Conservation (phyloP, 2,888 invertebrate species). For the Andricus quercusramuli region DNA sequence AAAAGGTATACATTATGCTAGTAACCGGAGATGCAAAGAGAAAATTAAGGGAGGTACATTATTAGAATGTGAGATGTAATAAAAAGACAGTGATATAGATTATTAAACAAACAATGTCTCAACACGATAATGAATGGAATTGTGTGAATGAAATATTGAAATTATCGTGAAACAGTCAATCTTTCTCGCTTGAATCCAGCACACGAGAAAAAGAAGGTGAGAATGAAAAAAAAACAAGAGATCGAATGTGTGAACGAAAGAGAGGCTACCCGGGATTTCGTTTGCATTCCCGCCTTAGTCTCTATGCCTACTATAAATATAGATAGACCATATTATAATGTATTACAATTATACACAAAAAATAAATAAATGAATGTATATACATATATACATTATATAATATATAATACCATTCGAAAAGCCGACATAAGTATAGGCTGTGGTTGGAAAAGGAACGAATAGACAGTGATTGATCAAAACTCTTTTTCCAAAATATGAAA, state of each 20-base stretch:
- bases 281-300: constrained; percentile 71
- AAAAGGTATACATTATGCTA: constrained; percentile 1
- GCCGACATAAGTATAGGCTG: constrained; percentile 37
- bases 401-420: constrained; percentile 47
- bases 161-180: constrained; percentile 17
- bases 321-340: constrained; percentile 73
- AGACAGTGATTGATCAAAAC: constrained; percentile 49
- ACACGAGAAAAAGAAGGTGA: constrained; percentile 20
- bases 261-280: constrained; percentile 64
- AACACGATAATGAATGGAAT: constrained; percentile 41
- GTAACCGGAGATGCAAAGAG: constrained; percentile 41
- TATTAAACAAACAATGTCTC: constrained; percentile 46
- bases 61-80: constrained; percentile 39
- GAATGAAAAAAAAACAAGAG: constrained; percentile 15
- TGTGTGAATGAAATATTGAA: constrained; percentile 27
- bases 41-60: constrained; percentile 29
- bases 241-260: constrained; percentile 37
- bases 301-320: constrained; percentile 73
- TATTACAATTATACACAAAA: constrained; percentile 69
- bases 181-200: constrained; percentile 23
- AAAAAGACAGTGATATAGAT: constrained; percentile 46
- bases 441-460: constrained; percentile 36
- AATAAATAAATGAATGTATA: constrained; percentile 50
- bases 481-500: constrained; percentile 64
- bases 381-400: constrained; percentile 60